phyloP scores from a whole-genome alignment of 2,797 vertebrate species.

The Fringilla coelebs region DNA sequence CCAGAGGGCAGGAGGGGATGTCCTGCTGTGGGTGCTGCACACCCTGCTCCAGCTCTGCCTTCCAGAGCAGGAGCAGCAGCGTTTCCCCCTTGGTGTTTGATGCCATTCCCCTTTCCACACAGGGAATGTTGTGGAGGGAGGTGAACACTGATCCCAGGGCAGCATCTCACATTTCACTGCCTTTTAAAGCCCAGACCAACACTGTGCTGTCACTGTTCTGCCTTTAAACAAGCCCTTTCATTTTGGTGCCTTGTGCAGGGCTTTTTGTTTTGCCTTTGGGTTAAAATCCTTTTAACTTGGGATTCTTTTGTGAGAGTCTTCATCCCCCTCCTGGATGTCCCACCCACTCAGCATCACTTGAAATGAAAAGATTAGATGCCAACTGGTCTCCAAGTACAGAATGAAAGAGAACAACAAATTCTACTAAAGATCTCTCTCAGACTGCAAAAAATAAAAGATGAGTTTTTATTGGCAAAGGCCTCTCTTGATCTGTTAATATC shows the following conservation, averaged over 20 bases:
- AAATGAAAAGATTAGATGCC: slow-evolving; percentile 39
- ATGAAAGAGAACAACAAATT: slow-evolving; percentile 44
- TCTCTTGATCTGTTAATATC: slow-evolving; percentile 57
- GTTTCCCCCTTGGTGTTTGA: not conserved
- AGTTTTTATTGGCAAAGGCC: slow-evolving; percentile 52
- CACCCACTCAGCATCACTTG: slow-evolving; percentile 44
- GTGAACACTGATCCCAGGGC: not conserved
- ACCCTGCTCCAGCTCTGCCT: not conserved
- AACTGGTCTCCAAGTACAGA: not conserved
- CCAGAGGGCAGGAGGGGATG: not conserved
- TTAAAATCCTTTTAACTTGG: slow-evolving; percentile 36
- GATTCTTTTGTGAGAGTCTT: slow-evolving; percentile 32
- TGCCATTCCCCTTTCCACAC: not conserved
- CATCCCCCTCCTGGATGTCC: slow-evolving; percentile 12
- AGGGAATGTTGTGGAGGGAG: not conserved
- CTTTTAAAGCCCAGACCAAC: not conserved
- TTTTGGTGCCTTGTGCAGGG: slow-evolving; percentile 22
- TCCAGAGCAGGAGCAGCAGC: not conserved
- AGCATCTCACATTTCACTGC: not conserved
- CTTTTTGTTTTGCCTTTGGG: slow-evolving; percentile 43
- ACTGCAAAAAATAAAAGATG: slow-evolving; percentile 53
- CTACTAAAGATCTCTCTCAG: slow-evolving; percentile 36
- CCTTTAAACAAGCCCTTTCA: slow-evolving; percentile 35
- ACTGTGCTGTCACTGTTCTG: slow-evolving; percentile 27
- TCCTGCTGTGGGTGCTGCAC: not conserved